phyloP scores from a whole-genome alignment of 1,140 invertebrate genomes.

The Saccostrea glomerata region DNA sequence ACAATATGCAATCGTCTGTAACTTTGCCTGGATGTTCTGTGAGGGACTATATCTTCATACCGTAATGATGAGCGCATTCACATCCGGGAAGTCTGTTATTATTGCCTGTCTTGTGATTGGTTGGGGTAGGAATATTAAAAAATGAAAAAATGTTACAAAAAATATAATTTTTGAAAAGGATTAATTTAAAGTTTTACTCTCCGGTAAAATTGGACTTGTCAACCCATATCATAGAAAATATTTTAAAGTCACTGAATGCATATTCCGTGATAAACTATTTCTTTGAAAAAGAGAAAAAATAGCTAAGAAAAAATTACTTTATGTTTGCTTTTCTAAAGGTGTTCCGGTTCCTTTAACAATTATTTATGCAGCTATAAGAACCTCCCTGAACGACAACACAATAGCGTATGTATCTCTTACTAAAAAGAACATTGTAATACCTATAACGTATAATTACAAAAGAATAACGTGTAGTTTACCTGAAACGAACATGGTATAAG shows the following conservation, averaged over 20 bases:
- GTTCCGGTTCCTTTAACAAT: conserved; percentile 54
- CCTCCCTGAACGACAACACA: not conserved
- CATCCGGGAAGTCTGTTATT: conserved; percentile 90
- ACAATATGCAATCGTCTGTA: conserved; percentile 93
- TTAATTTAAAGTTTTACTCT: too few relatives aligned
- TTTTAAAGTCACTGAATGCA: too few relatives aligned
- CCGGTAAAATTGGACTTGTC: too few relatives aligned
- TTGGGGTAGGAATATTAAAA: conserved; percentile 83
- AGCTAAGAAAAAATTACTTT: not conserved
- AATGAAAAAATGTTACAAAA: too few relatives aligned
- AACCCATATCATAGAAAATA: too few relatives aligned
- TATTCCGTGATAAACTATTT: too few relatives aligned
- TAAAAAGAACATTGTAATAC: too few relatives aligned
- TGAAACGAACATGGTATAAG: too few relatives aligned
- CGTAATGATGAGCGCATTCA: conserved; percentile 93
- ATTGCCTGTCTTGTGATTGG: conserved; percentile 91
- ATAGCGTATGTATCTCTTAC: not conserved
- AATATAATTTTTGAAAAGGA: too few relatives aligned
- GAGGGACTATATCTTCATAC: conserved; percentile 94
- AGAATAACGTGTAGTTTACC: too few relatives aligned
- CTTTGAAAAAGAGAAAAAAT: too few relatives aligned
- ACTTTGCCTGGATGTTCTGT: conserved; percentile 91
- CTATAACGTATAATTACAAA: too few relatives aligned
- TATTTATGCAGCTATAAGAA: conserved; percentile 52
- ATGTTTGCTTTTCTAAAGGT: conserved; percentile 30